Evolutionary conservation across 2,888 invertebrate genomes (phyloP), one percentile per base, ranked within the genome.

Genomic region (Andrena trimmerana): DNA sequence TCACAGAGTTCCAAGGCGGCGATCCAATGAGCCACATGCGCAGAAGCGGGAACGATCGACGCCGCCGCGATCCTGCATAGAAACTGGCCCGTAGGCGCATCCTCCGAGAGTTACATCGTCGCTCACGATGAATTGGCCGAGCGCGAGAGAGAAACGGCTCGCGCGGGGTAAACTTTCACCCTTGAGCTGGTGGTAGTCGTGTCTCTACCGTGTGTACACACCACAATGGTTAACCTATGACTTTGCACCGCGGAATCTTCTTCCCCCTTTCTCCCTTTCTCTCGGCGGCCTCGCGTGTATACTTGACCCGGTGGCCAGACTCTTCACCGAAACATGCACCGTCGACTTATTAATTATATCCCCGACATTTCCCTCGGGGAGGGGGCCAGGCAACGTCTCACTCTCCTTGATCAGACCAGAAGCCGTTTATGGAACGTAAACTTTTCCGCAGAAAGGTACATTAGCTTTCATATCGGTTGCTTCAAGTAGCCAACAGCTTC

Each of bases 321-420:
- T 68, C 71, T 71, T 78, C 57, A 73, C 79, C 81, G 75, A 86
- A 77, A 88, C 88, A 60, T 78, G 83, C 84, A 76, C 71, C 60
- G 69, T 83, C 80, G 27, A 83, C 87, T 90, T 88, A 91, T 91
- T 90, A 91, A 91, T 91, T 90, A 91, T 86, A 67, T 78, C 48
- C 81, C 77, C 85, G 89, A 89, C 87, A 89, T 89, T 90, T 88
- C 83, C 87, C 86, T 72, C 78, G 63, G 42, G n/a, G 67, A 62
- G 59, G 59, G 76, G 29, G 72, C 62, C 60, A 36, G 59, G 8
- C 57, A 10, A 57, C 57, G 57, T 57, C 57, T 57, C 57, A 57
- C 59, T 20, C n/a, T 42, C 7, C 27, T 10, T 16, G 20, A 16
- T 33, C 33, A 33, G 33, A 24, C 10, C 57, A 10, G 57, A 10